Base-by-base conservation (phyloP, 2,797 vertebrate species). In the Danio tinwini region DNA sequence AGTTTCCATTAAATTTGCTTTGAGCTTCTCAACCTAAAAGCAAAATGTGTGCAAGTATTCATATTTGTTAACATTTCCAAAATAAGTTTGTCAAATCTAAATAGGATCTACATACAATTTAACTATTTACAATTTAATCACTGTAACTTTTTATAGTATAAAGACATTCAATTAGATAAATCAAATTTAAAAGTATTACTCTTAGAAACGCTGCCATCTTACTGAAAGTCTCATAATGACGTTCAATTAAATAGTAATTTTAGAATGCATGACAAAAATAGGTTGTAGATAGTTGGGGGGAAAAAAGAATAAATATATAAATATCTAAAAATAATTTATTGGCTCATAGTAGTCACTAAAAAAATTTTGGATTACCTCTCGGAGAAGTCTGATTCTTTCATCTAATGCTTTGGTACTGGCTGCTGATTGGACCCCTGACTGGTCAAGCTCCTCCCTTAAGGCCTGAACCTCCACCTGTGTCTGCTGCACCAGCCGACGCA, bases 1-100 rank as follows among this genome's bases (percentile, higher is more conserved):
- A 0, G 68, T 75, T 76, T 93, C 90, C 80, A 83, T 86, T 16
- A 94, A 86, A 69, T 56, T 88, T 37, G 44, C 58, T 86, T 92
- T 94, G 69, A 94, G 87, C 81, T 86, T 91, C 80, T 93, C 91
- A 83, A 94, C 84, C 93, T 94, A 37, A 37, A 6, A 42, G 42
- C 50, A 71, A 7, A 71, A 70, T 70, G 68, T 7, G 55, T 58
- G 2, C 6, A 19, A 14, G 10, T 52, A 29, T 47, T 47, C 2
- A 13, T 45, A 8, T 4, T 16, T 21, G 14, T 14, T 14, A 13
- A 10, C 5, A 29, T 29, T 9, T 29, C 0, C 19, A 29, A 61
- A 74, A 14, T 17, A 14, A n/a, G 14, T 40, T n/a, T 5, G n/a
- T 14, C 49, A 63, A 3, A 1, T 65, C 7, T 21, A 76, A 75